Base-by-base conservation (phyloP, 1,140 invertebrate genomes). In the Brachionus rubens region DNA sequence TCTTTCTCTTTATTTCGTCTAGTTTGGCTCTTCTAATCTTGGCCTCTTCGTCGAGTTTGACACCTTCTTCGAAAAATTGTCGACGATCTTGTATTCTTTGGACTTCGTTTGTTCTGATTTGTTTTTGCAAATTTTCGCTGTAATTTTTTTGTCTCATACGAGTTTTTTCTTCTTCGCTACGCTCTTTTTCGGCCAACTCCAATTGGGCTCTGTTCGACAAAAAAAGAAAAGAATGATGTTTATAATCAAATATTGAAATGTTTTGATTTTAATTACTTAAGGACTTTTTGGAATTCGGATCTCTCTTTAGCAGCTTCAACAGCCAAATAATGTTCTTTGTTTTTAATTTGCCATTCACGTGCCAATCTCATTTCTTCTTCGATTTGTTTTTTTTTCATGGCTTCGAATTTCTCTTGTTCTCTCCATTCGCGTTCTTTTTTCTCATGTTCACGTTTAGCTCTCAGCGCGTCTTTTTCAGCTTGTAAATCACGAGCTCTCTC, bases 11-110 rank as follows among this genome's bases (percentile, higher is more conserved):
- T 1, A 85, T 80, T 54, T 84, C 82, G 28, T 86, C 84, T 33
- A 85, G 77, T 78, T 82, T 81, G 41, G 79, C 77, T 65, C 82
- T 77, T 46, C 84, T 78, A n/a, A 77, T 75, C 50, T 80, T 78
- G 0, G 82, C 83, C 77, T 86, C 83, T 77, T 84, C 83, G 65
- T 84, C 82, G 40, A 85, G 77, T 75, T 81, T 82, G 5, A 83
- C 80, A 19, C 84, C 84, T 78, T 86, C 84, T 77, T 84, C 82
- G 78, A 86, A 86, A 80, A 85, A 85, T 19, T 79, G 79, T 65
- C 81, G 82, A 52, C 83, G 78, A 33, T 83, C 80, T 10, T 78
- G 68, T 9, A 86, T 79, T n/a, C 79, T 79, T 16, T 80, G 76
- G 26, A 81, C 78, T 77, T 86, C 84, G 72, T 85, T 85, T 76